These are phyloP conservation scores for Limnothrissa miodon DNA, from an alignment of 2,113 vertebrate species.

Conservation along the genomic window DNA sequence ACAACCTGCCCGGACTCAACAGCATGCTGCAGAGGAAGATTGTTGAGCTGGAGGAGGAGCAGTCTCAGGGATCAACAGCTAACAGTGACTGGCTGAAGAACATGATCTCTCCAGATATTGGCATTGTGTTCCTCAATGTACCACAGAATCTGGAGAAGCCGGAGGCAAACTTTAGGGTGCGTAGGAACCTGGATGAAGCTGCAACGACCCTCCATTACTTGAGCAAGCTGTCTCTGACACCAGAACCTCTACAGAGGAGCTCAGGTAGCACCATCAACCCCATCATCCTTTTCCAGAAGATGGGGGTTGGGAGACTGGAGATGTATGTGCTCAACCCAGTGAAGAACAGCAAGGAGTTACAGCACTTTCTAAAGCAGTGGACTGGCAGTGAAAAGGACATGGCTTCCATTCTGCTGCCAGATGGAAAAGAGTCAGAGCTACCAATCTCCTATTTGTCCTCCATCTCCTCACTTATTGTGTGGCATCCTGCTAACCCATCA, in stretches of 20 bases:
- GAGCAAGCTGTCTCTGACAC: slow-evolving; percentile 87
- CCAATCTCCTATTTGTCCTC: slow-evolving; percentile 88
- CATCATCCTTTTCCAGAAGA: slow-evolving; percentile 94
- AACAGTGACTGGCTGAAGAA: slow-evolving; percentile 98
- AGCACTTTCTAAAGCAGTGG: slow-evolving; percentile 95
- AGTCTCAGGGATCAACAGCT: slow-evolving; percentile 90
- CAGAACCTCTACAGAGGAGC: slow-evolving; percentile 85
- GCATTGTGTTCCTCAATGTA: slow-evolving; percentile 91
- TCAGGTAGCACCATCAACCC: slow-evolving; percentile 84
- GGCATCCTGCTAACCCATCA: slow-evolving; percentile 91
- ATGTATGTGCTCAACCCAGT: slow-evolving; percentile 96
- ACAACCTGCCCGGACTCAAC: slow-evolving; percentile 93
- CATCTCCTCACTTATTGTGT: slow-evolving; percentile 91
- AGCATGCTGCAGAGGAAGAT: slow-evolving; percentile 94
- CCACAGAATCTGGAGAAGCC: slow-evolving; percentile 85
- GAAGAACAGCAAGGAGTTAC: slow-evolving; percentile 92
- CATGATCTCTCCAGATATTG: slow-evolving; percentile 94
- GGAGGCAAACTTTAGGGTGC: slow-evolving; percentile 79
- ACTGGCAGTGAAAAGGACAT: slow-evolving; percentile 88
- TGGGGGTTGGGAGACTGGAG: slow-evolving; percentile 95
- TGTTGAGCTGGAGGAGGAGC: slow-evolving; percentile 90
- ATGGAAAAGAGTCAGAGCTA: slow-evolving; percentile 87
- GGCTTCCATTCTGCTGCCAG: slow-evolving; percentile 80
- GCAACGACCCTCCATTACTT: slow-evolving; percentile 86
- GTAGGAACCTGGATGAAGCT: slow-evolving; percentile 85